Conservation (phyloP, 1,140 invertebrate genomes). For the Leptinotarsa texana region DNA sequence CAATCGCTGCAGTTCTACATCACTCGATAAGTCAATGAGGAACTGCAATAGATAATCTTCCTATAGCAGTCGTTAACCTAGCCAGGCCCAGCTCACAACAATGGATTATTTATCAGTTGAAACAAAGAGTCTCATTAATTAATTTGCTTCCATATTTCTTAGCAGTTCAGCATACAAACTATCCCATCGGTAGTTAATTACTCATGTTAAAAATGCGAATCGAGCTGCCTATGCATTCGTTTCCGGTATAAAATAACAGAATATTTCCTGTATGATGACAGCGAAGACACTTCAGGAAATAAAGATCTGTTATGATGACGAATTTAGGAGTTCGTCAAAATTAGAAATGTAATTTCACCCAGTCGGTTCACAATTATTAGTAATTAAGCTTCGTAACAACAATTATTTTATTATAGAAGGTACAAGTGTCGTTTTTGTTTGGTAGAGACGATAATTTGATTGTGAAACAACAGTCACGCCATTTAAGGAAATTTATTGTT, state of each 20-base stretch:
- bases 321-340: background rate
- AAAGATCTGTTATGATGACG: too few relatives aligned
- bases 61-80: background rate
- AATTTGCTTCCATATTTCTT: background rate
- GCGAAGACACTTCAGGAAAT: background rate
- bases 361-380: too few relatives aligned
- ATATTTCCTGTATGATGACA: conserved; percentile 15
- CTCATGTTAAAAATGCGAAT: conserved; percentile 9
- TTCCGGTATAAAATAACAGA: conserved; percentile 16
- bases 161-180: background rate
- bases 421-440: too few relatives aligned
- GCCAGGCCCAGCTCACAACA: background rate
- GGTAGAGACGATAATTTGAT: too few relatives aligned
- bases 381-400: too few relatives aligned
- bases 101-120: background rate
- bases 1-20: too few relatives aligned
- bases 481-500: too few relatives aligned
- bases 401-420: too few relatives aligned
- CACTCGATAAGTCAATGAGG: too few relatives aligned
- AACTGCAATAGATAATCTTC: background rate
- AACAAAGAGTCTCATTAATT: conserved; percentile 3
- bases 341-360: background rate
- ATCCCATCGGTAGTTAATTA: conserved; percentile 12
- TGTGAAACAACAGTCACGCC: too few relatives aligned
- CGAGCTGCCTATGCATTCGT: background rate